Evolutionary conservation across 2,888 invertebrate species (phyloP).

Genomic region (Zele albiditarsus): DNA sequence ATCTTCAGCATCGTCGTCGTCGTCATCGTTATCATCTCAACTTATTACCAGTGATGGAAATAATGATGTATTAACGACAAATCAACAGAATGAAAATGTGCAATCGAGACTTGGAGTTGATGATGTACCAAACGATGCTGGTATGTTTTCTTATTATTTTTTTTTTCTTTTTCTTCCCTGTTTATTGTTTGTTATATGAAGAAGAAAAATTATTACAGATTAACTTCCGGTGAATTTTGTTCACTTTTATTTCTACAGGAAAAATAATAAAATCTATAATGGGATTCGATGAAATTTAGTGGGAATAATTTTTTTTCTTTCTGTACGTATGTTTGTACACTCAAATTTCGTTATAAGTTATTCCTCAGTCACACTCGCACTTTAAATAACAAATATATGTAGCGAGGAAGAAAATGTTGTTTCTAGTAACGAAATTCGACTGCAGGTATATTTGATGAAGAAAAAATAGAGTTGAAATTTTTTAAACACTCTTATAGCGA

Average conservation of each 20-base stretch:
- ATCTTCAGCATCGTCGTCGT: constrained; percentile 29
- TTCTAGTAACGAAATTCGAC: too few species aligned
- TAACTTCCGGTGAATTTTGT: too few species aligned
- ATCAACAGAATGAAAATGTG: constrained; percentile 1
- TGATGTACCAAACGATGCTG: constrained; percentile 13
- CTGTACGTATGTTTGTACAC: too few species aligned
- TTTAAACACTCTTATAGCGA: neutral
- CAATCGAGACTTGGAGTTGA: constrained; percentile 8
- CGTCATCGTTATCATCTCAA: constrained; percentile 42
- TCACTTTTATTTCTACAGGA: too few species aligned
- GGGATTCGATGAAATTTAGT: too few species aligned
- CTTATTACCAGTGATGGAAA: constrained; percentile 43
- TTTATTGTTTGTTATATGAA: too few species aligned
- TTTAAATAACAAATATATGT: too few species aligned
- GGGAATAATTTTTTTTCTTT: neutral
- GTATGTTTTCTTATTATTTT: neutral
- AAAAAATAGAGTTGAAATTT: neutral
- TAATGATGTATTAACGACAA: constrained; percentile 4
- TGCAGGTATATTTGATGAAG: too few species aligned
- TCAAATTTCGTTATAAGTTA: too few species aligned
- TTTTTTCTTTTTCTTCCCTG: constrained; percentile 38
- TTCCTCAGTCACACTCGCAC: too few species aligned
- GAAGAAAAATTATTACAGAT: neutral
- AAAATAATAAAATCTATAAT: too few species aligned
- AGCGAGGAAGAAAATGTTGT: too few species aligned